Base-by-base conservation (phyloP, 2,888 invertebrate genomes). In the Apotomis capreana region DNA sequence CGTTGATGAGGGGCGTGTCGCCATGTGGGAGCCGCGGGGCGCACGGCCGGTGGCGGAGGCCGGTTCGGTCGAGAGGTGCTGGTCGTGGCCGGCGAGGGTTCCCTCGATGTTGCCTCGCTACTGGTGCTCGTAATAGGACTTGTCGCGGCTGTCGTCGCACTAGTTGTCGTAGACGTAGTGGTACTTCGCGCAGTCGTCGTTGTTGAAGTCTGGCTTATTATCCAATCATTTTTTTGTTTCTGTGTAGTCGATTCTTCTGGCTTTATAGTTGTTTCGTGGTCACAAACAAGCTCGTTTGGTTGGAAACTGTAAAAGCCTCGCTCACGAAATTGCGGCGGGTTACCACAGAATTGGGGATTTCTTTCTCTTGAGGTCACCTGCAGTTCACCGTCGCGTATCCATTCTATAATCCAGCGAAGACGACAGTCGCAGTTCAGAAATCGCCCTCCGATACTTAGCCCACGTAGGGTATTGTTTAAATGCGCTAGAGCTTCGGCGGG, bases 291-390 rank as follows among this genome's bases (percentile, higher is more conserved):
- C 86, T 96, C 98, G 80, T 96, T 96, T 0, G 96, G 95, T 86
- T 96, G 96, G 78, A 98, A 97, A 81, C 96, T 97, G 84, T 98
- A 97, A 89, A 98, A 98, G 52, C 96, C 97, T 61, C 96, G 94
- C 75, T 97, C 96, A 71, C 97, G 95, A 80, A 98, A 96, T 76
- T 95, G 94, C 0, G 95, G 93, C 0, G 98, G 98, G 78, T 95
- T 95, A 12, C 98, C 98, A 83, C 98, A 98, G 88, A 98, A 98
- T 87, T 98, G 98, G 6, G 98, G 98, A 87, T 97, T 97, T 79
- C 97, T 94, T 88, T 98, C 98, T 58, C 98, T 94, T 76, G 98
- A 98, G 10, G 98, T 98, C 26, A 98, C 98, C 94, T 98, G 98
- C 55, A 98, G 93, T 85, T 98, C 98, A 12, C 96, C 96, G 76